Conservation (phyloP, 2,888 invertebrate genomes). For the Himalopsyche tibetana region DNA sequence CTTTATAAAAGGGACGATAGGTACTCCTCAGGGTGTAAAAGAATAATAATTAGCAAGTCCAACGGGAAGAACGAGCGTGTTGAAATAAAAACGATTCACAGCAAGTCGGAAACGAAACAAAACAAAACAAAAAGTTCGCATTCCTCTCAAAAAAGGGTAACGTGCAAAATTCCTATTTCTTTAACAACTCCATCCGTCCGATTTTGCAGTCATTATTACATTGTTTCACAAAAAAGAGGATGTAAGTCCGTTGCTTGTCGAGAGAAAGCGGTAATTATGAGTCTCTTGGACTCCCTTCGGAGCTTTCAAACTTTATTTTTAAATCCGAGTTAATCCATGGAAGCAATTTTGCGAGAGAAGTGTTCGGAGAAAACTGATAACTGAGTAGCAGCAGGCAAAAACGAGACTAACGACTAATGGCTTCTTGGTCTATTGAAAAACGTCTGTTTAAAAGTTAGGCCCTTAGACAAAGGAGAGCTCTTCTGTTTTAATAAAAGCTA, state of each 20-base stretch:
- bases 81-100: conserved; percentile 57
- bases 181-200: conserved; percentile 63
- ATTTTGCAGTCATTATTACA: conserved; percentile 62
- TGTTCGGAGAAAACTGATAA: conserved; percentile 57
- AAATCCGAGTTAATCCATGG: conserved; percentile 63
- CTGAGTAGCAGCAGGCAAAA: conserved; percentile 36
- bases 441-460: conserved; percentile 50
- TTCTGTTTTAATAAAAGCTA: conserved; percentile 56
- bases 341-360: conserved; percentile 55
- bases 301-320: conserved; percentile 64
- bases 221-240: conserved; percentile 64
- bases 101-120: conserved; percentile 43
- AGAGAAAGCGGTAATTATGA: conserved; percentile 61
- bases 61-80: conserved; percentile 39
- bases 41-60: conserved; percentile 62
- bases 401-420: conserved; percentile 51
- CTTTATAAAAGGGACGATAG: conserved; percentile 56
- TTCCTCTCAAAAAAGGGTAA: conserved; percentile 56
- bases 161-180: conserved; percentile 62
- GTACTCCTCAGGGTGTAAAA: conserved; percentile 56
- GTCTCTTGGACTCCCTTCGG: conserved; percentile 51
- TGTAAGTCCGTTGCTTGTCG: conserved; percentile 58
- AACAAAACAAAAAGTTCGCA: conserved; percentile 62
- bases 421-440: conserved; percentile 59
- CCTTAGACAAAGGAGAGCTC: conserved; percentile 44